Percentiles rank a stretch among this genome's conserved stretches.
phyloP scores from a whole-genome alignment of 1,140 invertebrate species.

The Bombus balteatus region DNA sequence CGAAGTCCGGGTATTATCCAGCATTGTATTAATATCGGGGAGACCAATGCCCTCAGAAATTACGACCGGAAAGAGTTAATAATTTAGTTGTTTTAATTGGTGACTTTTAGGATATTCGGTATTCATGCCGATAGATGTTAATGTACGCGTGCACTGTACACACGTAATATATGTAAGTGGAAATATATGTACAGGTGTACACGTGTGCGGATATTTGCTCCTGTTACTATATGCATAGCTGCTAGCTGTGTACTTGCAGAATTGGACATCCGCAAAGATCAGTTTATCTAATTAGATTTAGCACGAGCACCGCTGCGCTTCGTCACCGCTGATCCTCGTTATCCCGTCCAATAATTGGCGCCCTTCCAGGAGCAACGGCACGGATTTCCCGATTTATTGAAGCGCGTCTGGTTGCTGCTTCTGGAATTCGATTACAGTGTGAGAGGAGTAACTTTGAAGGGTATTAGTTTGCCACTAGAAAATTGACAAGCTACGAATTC shows the following conservation, averaged over 20 bases:
- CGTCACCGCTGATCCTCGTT: constrained; percentile 66
- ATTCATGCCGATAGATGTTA: constrained; percentile 43
- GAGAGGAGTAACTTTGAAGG: constrained; percentile 54
- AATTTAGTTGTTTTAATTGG: neutral
- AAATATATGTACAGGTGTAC: neutral
- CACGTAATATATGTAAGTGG: no score
- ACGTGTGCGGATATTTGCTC: neutral
- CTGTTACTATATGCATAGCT: constrained; percentile 20
- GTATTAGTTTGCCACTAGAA: constrained; percentile 48
- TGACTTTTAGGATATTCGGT: neutral
- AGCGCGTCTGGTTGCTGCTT: constrained; percentile 54
- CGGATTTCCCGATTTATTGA: constrained; percentile 63
- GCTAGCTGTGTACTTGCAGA: constrained; percentile 20
- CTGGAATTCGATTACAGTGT: constrained; percentile 58
- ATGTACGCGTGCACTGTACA: constrained; percentile 18
- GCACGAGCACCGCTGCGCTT: constrained; percentile 44
- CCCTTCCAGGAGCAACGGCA: constrained; percentile 58
- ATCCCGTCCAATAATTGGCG: constrained; percentile 64
- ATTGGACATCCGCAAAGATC: constrained; percentile 61
- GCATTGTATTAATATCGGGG: no score
- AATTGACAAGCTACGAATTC: constrained; percentile 35
- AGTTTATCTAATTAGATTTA: constrained; percentile 67
- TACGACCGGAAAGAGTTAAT: no score
- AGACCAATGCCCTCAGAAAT: no score
- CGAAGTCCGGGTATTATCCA: no score